A percentile compares a stretch with the other conserved stretches of the same genome.
These are phyloP conservation scores for Zonitis immaculata DNA, from an alignment of 2,888 invertebrate genomes.

Conservation along the genomic window DNA sequence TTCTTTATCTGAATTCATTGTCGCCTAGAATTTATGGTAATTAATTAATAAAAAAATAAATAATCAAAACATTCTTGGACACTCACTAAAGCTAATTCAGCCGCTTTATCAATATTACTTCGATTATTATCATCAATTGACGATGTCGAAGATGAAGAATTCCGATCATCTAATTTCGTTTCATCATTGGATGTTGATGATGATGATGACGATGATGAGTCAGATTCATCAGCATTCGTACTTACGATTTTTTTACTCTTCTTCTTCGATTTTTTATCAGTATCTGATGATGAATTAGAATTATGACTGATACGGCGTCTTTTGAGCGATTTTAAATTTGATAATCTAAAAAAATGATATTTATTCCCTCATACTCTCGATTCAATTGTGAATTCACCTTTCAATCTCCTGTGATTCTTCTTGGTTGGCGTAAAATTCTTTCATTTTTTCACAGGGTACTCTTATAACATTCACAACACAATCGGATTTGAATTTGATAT, in stretches of 20 bases:
- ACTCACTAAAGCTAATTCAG: constrained; percentile 3
- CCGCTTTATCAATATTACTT: not conserved
- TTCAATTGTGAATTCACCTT: not conserved
- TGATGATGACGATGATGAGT: not conserved
- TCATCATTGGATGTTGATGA: not conserved
- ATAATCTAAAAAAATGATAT: constrained; percentile 21
- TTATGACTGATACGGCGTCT: constrained; percentile 16
- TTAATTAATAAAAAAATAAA: not conserved
- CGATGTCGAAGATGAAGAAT: not conserved
- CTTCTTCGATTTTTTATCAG: constrained; percentile 19
- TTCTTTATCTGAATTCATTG: not conserved
- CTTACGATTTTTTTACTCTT: constrained; percentile 14
- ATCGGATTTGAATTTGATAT: constrained; percentile 31
- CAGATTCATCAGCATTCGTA: not conserved
- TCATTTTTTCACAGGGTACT: constrained; percentile 35
- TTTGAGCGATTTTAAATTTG: constrained; percentile 22
- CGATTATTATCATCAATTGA: not conserved
- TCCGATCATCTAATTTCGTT: not conserved
- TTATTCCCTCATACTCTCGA: not conserved
- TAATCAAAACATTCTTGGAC: too few species aligned
- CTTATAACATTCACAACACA: constrained; percentile 35
- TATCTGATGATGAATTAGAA: constrained; percentile 22
- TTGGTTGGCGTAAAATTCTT: constrained; percentile 15
- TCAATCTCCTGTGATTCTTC: not conserved
- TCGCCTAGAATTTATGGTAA: not conserved